phyloP scores from a whole-genome alignment of 2,888 invertebrate species.

The Horisme vitalbata region DNA sequence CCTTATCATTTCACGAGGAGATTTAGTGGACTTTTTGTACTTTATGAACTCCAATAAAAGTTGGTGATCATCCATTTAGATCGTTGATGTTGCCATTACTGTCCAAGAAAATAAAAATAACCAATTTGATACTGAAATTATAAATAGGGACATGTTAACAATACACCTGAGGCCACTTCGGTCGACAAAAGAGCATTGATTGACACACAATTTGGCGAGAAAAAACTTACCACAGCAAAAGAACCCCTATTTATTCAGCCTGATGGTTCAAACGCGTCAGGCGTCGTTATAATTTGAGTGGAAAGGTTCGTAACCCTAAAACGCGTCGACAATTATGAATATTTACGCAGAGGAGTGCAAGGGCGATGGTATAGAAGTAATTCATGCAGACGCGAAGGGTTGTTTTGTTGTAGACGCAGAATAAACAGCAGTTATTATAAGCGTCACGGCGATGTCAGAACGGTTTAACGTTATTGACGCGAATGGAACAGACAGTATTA shows the following conservation, averaged over 20 bases:
- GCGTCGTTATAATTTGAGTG: constrained; percentile 32
- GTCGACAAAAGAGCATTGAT: constrained; percentile 52
- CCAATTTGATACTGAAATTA: constrained; percentile 33
- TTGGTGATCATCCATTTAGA: constrained; percentile 45
- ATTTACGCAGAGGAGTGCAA: constrained; percentile 61
- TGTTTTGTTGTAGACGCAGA: constrained; percentile 43
- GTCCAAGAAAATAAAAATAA: constrained; percentile 23
- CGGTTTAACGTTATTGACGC: constrained; percentile 36
- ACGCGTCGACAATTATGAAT: constrained; percentile 60
- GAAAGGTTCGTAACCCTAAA: constrained; percentile 45
- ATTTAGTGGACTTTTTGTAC: constrained; percentile 61
- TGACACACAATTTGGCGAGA: constrained; percentile 42
- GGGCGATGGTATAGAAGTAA: constrained; percentile 63
- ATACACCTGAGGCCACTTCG: constrained; percentile 60
- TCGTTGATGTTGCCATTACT: constrained; percentile 27
- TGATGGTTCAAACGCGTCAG: constrained; percentile 31
- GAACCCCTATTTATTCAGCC: constrained; percentile 29
- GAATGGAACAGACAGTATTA: constrained; percentile 29
- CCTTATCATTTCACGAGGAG: constrained; percentile 64
- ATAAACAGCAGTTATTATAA: constrained; percentile 6
- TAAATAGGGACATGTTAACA: constrained; percentile 42
- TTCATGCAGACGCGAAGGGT: constrained; percentile 58
- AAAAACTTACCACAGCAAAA: constrained; percentile 27
- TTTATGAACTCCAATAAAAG: constrained; percentile 52
- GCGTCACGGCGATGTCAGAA: constrained; percentile 13